Percentiles rank a stretch among this genome's conserved stretches.
Conservation (phyloP, 2,888 invertebrate species). For the Ptilodon capucinus region DNA sequence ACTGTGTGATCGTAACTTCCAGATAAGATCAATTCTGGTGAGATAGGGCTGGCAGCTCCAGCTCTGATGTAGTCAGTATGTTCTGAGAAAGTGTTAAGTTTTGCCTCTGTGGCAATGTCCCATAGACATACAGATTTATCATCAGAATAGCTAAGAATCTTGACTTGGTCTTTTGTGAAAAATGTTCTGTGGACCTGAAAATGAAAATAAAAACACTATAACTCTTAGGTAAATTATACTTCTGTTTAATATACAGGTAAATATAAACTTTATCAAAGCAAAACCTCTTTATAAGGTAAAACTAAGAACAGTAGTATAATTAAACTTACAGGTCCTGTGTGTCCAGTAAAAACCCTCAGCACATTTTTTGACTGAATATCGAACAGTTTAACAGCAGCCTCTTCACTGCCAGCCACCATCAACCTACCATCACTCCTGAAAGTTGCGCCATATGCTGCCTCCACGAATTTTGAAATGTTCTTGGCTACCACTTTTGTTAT, state of each 20-base stretch:
- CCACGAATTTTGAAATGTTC: slow-evolving; percentile 91
- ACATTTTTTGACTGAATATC: slow-evolving; percentile 92
- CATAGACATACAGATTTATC: slow-evolving; percentile 94
- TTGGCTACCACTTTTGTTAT: slow-evolving; percentile 91
- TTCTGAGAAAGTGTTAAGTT: slow-evolving; percentile 84
- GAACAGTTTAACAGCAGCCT: slow-evolving; percentile 93
- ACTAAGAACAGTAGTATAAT: background rate
- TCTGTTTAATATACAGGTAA: too few relatives aligned
- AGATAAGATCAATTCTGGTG: slow-evolving; percentile 89
- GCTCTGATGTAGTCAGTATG: slow-evolving; percentile 93
- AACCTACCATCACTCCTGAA: slow-evolving; percentile 92
- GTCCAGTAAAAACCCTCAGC: slow-evolving; percentile 93
- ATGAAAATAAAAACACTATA: slow-evolving; percentile 6
- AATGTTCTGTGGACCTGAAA: slow-evolving; percentile 89
- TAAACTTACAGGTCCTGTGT: slow-evolving; percentile 85
- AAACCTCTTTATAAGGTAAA: too few relatives aligned
- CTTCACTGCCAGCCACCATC: slow-evolving; percentile 95
- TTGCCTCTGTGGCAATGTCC: slow-evolving; percentile 94
- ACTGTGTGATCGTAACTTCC: slow-evolving; percentile 95
- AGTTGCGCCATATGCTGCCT: slow-evolving; percentile 92
- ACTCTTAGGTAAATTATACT: too few relatives aligned
- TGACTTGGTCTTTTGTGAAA: slow-evolving; percentile 90
- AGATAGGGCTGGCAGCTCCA: slow-evolving; percentile 90
- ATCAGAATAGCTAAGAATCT: slow-evolving; percentile 94
- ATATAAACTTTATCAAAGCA: too few relatives aligned